A percentile compares a stretch with the other conserved stretches of the same genome.
These are phyloP conservation scores for Portunus trituberculatus DNA, from an alignment of 1,140 invertebrate species.

Conservation along the genomic window DNA sequence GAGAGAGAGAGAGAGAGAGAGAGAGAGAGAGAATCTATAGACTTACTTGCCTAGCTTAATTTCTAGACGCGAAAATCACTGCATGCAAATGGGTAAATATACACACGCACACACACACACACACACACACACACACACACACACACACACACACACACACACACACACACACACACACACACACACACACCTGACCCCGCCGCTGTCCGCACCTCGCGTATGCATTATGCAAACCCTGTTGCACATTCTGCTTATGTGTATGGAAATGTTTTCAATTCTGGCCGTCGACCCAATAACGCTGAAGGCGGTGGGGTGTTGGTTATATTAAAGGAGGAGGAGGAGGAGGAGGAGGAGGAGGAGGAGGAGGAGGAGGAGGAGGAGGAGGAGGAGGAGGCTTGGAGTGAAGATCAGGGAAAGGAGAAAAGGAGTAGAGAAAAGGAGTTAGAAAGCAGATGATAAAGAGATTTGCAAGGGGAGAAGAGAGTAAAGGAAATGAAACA, in stretches of 20 bases:
- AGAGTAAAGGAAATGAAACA: not conserved
- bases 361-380: not conserved
- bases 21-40: not conserved
- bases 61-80: too few relatives aligned
- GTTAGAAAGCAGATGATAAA: not conserved
- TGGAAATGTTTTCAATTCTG: constrained; percentile 23
- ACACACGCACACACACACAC: not conserved
- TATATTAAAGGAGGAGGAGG: not conserved
- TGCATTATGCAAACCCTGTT: not conserved
- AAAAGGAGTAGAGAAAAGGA: not conserved
- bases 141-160: constrained; percentile 20
- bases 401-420: not conserved
- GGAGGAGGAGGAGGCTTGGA: not conserved
- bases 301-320: not conserved
- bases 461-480: not conserved
- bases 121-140: constrained; percentile 20
- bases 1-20: constrained; percentile 15
- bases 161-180: constrained; percentile 20
- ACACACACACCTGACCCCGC: not conserved
- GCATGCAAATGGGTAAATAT: too few relatives aligned
- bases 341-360: not conserved
- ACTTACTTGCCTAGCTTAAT: not conserved
- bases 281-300: constrained; percentile 8
- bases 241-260: constrained; percentile 12
- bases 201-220: not conserved